A percentile compares a stretch with the other conserved stretches of the same genome.
Conservation (phyloP, 2,888 invertebrate genomes). For the Drymonia ruficornis region DNA sequence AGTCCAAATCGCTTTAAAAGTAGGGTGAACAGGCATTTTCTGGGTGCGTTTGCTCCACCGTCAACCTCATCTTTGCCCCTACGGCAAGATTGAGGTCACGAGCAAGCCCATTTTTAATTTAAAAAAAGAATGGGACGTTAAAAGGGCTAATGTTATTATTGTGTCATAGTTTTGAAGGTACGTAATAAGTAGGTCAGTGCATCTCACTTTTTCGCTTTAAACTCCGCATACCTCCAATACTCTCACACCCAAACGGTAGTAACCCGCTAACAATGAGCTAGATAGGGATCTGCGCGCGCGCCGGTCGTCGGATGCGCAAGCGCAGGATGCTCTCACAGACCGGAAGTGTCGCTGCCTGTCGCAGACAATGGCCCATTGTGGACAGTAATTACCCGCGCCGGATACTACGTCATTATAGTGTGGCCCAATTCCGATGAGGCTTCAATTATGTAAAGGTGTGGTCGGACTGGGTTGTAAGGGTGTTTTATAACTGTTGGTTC, state of each 20-base stretch:
- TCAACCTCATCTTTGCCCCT: no score
- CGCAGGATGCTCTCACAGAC: slow-evolving; percentile 57
- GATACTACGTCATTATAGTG: slow-evolving; percentile 55
- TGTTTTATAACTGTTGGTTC: background rate
- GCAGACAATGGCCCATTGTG: slow-evolving; percentile 78
- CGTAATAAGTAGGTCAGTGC: no score
- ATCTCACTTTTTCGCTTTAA: no score
- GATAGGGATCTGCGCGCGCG: slow-evolving; percentile 29
- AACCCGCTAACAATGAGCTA: slow-evolving; percentile 33
- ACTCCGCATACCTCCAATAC: background rate
- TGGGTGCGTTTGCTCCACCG: no score
- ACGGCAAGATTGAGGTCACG: no score
- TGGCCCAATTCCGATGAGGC: slow-evolving; percentile 42
- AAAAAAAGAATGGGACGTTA: no score
- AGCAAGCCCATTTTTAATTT: no score
- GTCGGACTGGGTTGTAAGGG: background rate
- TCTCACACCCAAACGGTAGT: slow-evolving; percentile 1
- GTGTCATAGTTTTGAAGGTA: no score
- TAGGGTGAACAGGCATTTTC: no score
- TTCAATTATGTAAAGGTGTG: slow-evolving; percentile 21
- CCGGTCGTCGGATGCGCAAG: slow-evolving; percentile 41
- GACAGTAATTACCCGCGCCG: slow-evolving; percentile 61
- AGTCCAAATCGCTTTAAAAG: no score
- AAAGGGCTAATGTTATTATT: no score
- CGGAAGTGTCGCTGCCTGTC: slow-evolving; percentile 65